These are phyloP conservation scores for Melieria crassipennis DNA, from an alignment of 2,888 invertebrate species.

Conservation along the genomic window DNA sequence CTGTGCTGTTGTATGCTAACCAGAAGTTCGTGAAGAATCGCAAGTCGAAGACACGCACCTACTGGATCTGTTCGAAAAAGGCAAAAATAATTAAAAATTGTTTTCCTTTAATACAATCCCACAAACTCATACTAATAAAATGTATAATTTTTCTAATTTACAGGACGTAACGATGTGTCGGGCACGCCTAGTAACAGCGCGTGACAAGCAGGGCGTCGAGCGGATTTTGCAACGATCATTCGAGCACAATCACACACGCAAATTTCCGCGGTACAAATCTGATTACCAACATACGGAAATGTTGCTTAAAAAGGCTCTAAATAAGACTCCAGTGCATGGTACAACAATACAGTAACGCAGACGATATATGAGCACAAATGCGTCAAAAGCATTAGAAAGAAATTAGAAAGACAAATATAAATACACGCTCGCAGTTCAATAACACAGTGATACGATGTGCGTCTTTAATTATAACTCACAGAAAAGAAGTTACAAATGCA, in stretches of 20 bases:
- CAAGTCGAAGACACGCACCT: conserved; percentile 60
- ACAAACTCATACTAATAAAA: background rate
- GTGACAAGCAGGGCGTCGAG: conserved; percentile 53
- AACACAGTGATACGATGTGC: no score
- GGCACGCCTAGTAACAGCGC: conserved; percentile 60
- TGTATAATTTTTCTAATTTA: conserved; percentile 21
- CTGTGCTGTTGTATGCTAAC: conserved; percentile 55
- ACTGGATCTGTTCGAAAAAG: conserved; percentile 65
- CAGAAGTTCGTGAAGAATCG: conserved; percentile 65
- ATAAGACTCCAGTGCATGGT: background rate
- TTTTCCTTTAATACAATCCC: background rate
- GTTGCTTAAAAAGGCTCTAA: conserved; percentile 7
- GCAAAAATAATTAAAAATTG: conserved; percentile 41
- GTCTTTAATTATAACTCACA: no score
- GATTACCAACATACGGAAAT: conserved; percentile 9
- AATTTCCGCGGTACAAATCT: conserved; percentile 42
- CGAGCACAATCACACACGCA: conserved; percentile 58
- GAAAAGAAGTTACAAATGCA: no score
- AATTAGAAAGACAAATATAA: background rate
- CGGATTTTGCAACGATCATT: conserved; percentile 59
- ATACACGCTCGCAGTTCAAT: no score
- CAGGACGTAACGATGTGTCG: conserved; percentile 62
- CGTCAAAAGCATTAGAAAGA: background rate
- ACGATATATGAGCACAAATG: conserved; percentile 17
- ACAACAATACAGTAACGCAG: background rate